phyloP scores from a whole-genome alignment of 2,113 vertebrate species.

The Xiphophorus maculatus region DNA sequence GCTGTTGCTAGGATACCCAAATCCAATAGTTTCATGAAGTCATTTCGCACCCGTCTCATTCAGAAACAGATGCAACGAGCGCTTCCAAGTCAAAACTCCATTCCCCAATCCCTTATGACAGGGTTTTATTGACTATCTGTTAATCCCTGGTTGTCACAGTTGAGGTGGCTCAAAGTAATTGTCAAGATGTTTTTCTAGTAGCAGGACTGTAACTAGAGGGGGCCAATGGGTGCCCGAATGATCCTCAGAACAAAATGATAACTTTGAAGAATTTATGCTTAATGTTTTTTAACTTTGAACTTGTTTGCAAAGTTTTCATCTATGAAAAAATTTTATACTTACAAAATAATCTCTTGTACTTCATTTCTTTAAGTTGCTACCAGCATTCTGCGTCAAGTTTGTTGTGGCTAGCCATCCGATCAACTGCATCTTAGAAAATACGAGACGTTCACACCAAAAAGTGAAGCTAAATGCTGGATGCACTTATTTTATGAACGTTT shows the following conservation, averaged over 20 bases:
- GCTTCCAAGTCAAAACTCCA: slow-evolving; percentile 61
- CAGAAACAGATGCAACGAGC: slow-evolving; percentile 57
- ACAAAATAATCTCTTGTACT: too few species aligned
- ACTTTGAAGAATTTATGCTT: background rate
- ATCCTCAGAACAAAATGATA: slow-evolving; percentile 3
- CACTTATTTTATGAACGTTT: too few species aligned
- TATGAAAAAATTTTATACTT: too few species aligned
- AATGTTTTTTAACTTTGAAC: background rate
- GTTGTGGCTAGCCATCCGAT: too few species aligned
- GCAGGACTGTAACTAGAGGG: slow-evolving; percentile 20
- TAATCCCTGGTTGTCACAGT: slow-evolving; percentile 62
- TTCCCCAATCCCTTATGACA: slow-evolving; percentile 62
- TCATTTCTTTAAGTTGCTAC: too few species aligned
- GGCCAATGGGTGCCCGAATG: slow-evolving; percentile 6
- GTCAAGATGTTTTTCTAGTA: slow-evolving; percentile 43
- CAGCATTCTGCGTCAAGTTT: too few species aligned
- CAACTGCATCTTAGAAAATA: too few species aligned
- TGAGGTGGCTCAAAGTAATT: slow-evolving; percentile 60
- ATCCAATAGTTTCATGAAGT: slow-evolving; percentile 59
- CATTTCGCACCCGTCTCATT: slow-evolving; percentile 48
- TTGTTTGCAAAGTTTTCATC: background rate
- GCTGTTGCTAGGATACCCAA: slow-evolving; percentile 66
- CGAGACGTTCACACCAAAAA: too few species aligned
- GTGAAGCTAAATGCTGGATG: too few species aligned
- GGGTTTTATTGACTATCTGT: slow-evolving; percentile 38